Evolutionary conservation across 2,888 invertebrate species (phyloP), one percentile per base, ranked within the genome.

Genomic region (Anoncus sp.): DNA sequence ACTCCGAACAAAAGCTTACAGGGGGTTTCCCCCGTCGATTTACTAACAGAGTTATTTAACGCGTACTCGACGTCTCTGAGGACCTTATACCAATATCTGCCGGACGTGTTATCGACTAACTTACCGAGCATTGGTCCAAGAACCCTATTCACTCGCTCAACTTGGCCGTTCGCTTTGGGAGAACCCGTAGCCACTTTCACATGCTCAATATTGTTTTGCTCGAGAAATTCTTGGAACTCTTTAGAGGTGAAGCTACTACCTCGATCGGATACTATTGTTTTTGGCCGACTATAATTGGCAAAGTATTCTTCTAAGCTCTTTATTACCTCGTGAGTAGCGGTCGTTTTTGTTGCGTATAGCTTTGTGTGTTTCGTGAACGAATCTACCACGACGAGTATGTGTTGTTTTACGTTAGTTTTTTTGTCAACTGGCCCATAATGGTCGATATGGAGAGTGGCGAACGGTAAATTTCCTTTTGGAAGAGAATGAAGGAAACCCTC

Each of bases 81-180:
- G 0, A 72, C 63, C 24, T 73, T 47, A 40, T 70, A 81, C 66
- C 55, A 57, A 35, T 57, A 57, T 4, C 20, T 6, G 1, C 35
- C 35, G 7, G 31, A 35, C 31, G 31, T 7, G 10, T 35, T 18
- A 16, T 55, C 31, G 3, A 35, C 18, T 2, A 55, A 22, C 14
- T 55, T 55, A 7, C 18, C 55, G 0, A 55, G n/a, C 31, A 55
- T 55, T 9, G 55, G 55, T 9, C 31, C 55, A 5, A 57, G 35
- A 10, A 18, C 20, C n/a, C 57, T 35, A 14, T 38, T 57, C 6
- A 38, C 38, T 2, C 82, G 20, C 47, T 85, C 84, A 0, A 82
- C 79, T 35, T 84, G 83, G 1, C 84, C 85, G 53, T 86, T 86
- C 1, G 83, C 83, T 45, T 83, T 66, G 1, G 81, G 85, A 7